Base-by-base conservation (phyloP, 2,888 invertebrate species). In the Drosophila prostipennis region DNA sequence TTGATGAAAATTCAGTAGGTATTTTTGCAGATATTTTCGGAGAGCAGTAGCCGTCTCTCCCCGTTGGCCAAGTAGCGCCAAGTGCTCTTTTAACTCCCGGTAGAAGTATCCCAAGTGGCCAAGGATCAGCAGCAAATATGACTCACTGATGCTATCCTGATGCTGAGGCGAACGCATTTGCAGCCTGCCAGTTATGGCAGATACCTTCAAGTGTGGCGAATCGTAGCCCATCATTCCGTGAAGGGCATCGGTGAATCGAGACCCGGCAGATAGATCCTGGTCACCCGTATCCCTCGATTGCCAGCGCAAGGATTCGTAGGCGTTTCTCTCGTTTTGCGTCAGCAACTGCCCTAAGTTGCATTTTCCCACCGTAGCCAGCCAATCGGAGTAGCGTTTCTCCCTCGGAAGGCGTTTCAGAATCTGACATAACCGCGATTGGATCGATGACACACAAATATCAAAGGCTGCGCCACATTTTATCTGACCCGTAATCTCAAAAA, bases 101-200 rank as follows among this genome's bases (percentile, higher is more conserved):
- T 83, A 87, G 6, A 61, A 54, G 49, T 57, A 72, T 2, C 81
- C 87, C 37, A 80, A 26, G 11, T 72, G 63, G 7, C 71, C 78
- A 2, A 82, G n/a, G 0, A 45, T n/a, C 7, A 87, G 13, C 6
- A 87, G 51, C 14, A 80, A 4, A 8, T 52, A 84, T 10, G 79
- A 76, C 7, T 83, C 78, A 29, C 64, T 61, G 0, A 80, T 36
- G 14, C 26, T 69, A 7, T 14, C 46, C 70, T 85, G 80, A 10
- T 77, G 63, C 1, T 72, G 67, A 4, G 86, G 82, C 6, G 34
- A 70, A 1, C 85, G 77, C 1, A 85, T 34, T 14, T 58, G 52
- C 6, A 85, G 37, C 0, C 70, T 57, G 0, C 48, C n/a, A 2
- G 29, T 45, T n/a, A 37, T 1, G 0, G 58, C 10, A 0, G 83